These are phyloP conservation scores for Drosophila santomea DNA, from an alignment of 1,140 invertebrate genomes.

Conservation along the genomic window DNA sequence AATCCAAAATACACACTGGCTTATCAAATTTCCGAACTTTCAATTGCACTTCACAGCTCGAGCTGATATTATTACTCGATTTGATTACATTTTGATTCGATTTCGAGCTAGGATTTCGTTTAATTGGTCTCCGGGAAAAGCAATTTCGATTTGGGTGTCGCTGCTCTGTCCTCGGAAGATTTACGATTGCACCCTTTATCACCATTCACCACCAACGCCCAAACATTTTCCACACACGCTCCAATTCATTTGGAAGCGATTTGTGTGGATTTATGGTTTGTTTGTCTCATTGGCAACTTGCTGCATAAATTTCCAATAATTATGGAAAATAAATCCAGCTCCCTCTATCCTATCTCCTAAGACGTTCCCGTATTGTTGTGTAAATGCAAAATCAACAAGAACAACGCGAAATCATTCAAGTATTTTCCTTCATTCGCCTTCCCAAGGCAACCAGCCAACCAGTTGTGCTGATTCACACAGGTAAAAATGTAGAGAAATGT, in stretches of 20 bases:
- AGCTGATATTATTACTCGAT: slow-evolving; percentile 41
- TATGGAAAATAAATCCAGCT: slow-evolving; percentile 45
- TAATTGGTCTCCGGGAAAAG: slow-evolving; percentile 29
- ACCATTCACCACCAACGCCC: too few species aligned
- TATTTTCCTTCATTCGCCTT: slow-evolving; percentile 38
- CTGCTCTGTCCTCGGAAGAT: slow-evolving; percentile 13
- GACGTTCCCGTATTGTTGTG: background rate
- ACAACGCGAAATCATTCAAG: slow-evolving; percentile 68
- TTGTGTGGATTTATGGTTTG: slow-evolving; percentile 48
- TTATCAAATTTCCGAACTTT: slow-evolving; percentile 32
- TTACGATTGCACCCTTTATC: slow-evolving; percentile 31
- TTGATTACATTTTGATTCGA: slow-evolving; percentile 32
- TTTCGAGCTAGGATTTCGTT: slow-evolving; percentile 18
- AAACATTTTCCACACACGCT: slow-evolving; percentile 22
- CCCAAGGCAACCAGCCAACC: slow-evolving; percentile 55
- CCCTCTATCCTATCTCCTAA: background rate
- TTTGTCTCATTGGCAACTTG: slow-evolving; percentile 46
- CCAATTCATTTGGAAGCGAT: slow-evolving; percentile 49
- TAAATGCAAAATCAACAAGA: slow-evolving; percentile 76
- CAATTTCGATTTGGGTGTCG: slow-evolving; percentile 19
- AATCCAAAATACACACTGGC: background rate
- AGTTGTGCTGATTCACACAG: slow-evolving; percentile 42
- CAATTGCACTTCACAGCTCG: slow-evolving; percentile 43
- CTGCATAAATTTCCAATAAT: slow-evolving; percentile 48
- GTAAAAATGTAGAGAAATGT: slow-evolving; percentile 2